phyloP scores from a whole-genome alignment of 1,140 invertebrate genomes.

The Homarus americanus region DNA sequence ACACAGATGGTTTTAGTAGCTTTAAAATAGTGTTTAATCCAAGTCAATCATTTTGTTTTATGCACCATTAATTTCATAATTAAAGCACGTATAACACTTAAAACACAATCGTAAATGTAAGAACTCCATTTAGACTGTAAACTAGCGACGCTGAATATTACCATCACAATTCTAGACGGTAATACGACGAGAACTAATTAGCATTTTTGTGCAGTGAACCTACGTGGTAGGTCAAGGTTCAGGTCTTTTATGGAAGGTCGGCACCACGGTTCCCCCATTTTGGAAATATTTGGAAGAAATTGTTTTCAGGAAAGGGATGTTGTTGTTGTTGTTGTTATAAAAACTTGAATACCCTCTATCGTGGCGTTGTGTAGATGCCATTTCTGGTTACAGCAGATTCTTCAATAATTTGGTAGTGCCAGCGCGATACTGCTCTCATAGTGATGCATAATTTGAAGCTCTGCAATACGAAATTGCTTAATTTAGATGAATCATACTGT shows the following conservation, averaged over 20 bases:
- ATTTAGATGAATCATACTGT: neutral
- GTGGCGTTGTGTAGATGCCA: too few species aligned
- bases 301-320: neutral
- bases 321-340: too few species aligned
- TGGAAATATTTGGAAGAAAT: neutral
- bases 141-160: too few species aligned
- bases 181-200: too few species aligned
- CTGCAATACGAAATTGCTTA: neutral
- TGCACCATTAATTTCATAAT: neutral
- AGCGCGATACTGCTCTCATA: neutral
- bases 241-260: neutral
- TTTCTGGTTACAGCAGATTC: too few species aligned
- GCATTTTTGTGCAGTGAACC: neutral
- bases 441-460: neutral
- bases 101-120: constrained; percentile 4
- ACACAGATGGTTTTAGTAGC: neutral
- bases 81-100: neutral
- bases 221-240: too few species aligned
- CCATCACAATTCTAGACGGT: too few species aligned
- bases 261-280: neutral
- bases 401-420: too few species aligned
- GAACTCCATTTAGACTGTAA: neutral
- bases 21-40: constrained; percentile 6
- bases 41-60: neutral
- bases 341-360: too few species aligned